Evolutionary conservation across 1,140 invertebrate genomes (phyloP).

Genomic region (Atta colombica): DNA sequence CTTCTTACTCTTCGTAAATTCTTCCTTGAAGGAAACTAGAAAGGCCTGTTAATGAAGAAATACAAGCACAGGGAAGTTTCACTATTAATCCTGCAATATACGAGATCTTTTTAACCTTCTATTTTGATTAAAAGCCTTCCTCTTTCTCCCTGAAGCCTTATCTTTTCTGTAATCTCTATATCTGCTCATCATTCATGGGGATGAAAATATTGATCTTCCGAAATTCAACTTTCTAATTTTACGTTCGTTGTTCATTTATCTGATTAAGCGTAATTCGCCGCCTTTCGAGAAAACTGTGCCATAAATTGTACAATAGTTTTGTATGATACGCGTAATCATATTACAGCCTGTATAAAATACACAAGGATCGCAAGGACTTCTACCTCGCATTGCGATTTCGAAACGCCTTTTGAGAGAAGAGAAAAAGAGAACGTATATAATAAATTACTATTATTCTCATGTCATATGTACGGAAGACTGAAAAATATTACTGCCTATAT

Average conservation of each 20-base stretch:
- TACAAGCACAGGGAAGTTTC: neutral
- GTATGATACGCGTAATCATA: conserved; percentile 40
- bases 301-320: conserved; percentile 42
- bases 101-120: neutral
- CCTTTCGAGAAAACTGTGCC: conserved; percentile 47
- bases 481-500: conserved; percentile 80
- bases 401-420: conserved; percentile 68
- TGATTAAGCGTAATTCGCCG: conserved; percentile 21
- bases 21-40: neutral
- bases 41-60: neutral
- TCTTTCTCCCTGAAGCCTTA: neutral
- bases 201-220: neutral
- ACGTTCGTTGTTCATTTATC: neutral
- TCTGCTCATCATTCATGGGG: neutral
- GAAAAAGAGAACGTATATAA: conserved; percentile 60
- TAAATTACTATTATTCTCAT: conserved; percentile 75
- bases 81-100: neutral
- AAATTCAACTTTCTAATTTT: conserved; percentile 17
- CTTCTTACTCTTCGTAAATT: neutral
- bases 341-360: conserved; percentile 63
- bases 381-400: conserved; percentile 75
- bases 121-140: neutral
- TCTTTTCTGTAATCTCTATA: neutral
- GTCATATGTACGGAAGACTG: conserved; percentile 80
- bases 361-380: conserved; percentile 55